phyloP scores from a whole-genome alignment of 2,888 invertebrate species.

The Cheilosia vernalis region DNA sequence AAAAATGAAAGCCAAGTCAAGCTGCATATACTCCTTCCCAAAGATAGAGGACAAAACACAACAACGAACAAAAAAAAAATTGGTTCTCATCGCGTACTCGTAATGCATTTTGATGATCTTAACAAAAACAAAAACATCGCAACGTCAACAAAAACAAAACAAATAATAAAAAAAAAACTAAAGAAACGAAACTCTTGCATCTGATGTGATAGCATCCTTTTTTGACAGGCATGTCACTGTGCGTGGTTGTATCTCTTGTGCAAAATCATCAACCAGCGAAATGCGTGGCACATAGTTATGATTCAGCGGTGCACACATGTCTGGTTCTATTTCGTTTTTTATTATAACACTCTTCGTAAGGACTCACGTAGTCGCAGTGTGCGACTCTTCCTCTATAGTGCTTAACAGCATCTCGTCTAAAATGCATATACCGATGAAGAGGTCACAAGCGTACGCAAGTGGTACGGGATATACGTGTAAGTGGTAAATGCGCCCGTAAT shows the following conservation, averaged over 20 bases:
- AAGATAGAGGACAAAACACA: constrained; percentile 32
- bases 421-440: background rate
- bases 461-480: constrained; percentile 40
- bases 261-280: constrained; percentile 63
- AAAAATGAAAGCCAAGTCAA: constrained; percentile 33
- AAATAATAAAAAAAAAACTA: constrained; percentile 1
- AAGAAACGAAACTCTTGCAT: constrained; percentile 44
- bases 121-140: constrained; percentile 27
- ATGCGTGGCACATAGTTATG: constrained; percentile 68
- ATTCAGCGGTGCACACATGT: constrained; percentile 55
- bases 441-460: constrained; percentile 26
- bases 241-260: constrained; percentile 65
- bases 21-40: constrained; percentile 5
- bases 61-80: constrained; percentile 51
- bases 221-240: constrained; percentile 61
- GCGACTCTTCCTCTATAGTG: constrained; percentile 32
- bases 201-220: constrained; percentile 69
- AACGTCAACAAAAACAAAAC: constrained; percentile 5
- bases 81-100: constrained; percentile 73
- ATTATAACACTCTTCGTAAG: constrained; percentile 33
- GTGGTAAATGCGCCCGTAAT: constrained; percentile 50
- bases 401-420: constrained; percentile 44
- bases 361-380: constrained; percentile 53
- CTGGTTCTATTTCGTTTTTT: constrained; percentile 31
- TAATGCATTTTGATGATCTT: constrained; percentile 70